A percentile compares a stretch with the other conserved stretches of the same genome.
Conservation (phyloP, 2,797 vertebrate species). For the Microchirus variegatus region DNA sequence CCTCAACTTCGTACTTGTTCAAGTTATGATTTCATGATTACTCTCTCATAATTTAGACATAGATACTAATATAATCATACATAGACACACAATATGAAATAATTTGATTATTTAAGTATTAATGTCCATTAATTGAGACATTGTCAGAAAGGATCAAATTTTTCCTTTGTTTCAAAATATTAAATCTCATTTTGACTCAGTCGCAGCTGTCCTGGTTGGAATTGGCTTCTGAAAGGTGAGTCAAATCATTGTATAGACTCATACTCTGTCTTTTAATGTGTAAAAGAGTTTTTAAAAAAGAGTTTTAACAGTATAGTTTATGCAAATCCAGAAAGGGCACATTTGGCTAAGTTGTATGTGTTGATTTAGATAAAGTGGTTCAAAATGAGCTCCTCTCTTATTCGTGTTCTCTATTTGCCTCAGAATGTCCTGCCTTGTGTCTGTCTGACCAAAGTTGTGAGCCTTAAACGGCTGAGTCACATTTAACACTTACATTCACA, state of each 20-base stretch:
- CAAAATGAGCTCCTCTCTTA: not conserved
- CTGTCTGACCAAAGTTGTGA: constrained; percentile 84
- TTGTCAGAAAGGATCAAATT: not conserved
- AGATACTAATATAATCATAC: not conserved
- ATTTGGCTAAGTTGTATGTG: not conserved
- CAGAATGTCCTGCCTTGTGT: constrained; percentile 53
- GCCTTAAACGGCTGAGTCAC: constrained; percentile 38
- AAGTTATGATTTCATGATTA: not conserved
- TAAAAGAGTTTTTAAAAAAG: not conserved
- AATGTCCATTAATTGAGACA: not conserved
- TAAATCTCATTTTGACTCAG: not conserved
- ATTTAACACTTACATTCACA: constrained; percentile 18
- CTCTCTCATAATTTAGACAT: not conserved
- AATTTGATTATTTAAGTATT: not conserved
- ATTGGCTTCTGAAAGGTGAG: not conserved
- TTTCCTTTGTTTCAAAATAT: not conserved
- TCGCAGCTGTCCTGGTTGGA: not conserved
- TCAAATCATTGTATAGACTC: not conserved
- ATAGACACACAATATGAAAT: too few relatives aligned
- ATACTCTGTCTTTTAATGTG: not conserved
- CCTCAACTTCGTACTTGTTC: too few relatives aligned
- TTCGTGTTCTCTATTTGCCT: not conserved
- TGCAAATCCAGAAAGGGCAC: constrained; percentile 1
- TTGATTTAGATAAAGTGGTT: not conserved
- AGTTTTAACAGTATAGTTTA: not conserved